phyloP scores from a whole-genome alignment of 2,797 vertebrate species.

The Mormyrus hasselquistii region DNA sequence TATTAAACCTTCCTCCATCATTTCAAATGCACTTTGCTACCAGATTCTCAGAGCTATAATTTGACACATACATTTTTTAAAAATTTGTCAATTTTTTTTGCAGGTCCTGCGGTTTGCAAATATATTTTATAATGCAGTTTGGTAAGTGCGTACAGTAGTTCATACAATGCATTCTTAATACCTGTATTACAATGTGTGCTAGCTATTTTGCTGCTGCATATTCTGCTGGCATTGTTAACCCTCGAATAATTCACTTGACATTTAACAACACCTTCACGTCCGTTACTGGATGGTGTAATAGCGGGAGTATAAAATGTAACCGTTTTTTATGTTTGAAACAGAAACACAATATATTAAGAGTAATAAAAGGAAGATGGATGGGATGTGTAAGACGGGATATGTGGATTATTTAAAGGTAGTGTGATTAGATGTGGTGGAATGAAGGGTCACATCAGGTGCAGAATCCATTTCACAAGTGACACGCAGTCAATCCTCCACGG shows the following conservation, averaged over 20 bases:
- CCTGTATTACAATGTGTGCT: not conserved
- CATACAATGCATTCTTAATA: slow-evolving; percentile 5
- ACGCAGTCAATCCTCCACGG: not conserved
- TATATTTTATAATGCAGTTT: not conserved
- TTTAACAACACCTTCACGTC: not conserved
- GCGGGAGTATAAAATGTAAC: not conserved
- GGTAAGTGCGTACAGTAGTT: not conserved
- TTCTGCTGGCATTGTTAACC: not conserved
- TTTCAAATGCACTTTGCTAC: not conserved
- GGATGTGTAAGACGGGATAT: not conserved
- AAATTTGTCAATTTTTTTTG: not conserved
- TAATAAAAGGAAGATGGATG: not conserved
- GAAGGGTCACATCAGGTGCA: not conserved
- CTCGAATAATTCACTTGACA: not conserved
- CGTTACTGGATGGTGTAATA: not conserved
- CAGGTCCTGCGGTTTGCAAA: not conserved
- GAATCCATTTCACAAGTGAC: not conserved
- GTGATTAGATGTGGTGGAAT: not conserved
- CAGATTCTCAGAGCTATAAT: not conserved
- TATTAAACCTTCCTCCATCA: not conserved
- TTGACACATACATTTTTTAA: not conserved
- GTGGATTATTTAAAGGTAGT: not conserved
- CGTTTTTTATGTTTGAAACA: not conserved
- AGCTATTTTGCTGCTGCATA: not conserved
- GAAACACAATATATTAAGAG: slow-evolving; percentile 6